These are phyloP conservation scores for Trichopoda pennipes DNA, from an alignment of 2,888 invertebrate genomes.

Conservation along the genomic window DNA sequence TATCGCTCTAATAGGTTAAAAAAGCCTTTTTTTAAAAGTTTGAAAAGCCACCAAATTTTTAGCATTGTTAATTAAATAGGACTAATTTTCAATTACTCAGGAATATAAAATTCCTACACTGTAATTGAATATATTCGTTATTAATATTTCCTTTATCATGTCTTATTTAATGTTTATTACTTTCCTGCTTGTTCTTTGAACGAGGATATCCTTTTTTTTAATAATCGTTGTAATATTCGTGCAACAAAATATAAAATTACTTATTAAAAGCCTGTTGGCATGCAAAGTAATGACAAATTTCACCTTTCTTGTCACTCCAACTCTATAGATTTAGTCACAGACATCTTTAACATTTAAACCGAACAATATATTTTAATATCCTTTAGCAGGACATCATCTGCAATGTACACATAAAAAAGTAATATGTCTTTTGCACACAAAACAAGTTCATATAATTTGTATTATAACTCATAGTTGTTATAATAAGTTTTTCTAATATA, in stretches of 20 bases:
- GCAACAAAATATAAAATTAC: constrained; percentile 75
- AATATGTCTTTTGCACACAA: constrained; percentile 61
- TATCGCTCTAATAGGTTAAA: too few relatives aligned
- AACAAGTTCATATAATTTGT: constrained; percentile 39
- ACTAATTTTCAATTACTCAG: too few relatives aligned
- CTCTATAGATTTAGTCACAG: constrained; percentile 28
- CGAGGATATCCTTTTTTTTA: constrained; percentile 37
- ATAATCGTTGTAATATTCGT: constrained; percentile 71
- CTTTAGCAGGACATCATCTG: constrained; percentile 68
- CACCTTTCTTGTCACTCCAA: constrained; percentile 51
- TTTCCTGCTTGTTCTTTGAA: neutral
- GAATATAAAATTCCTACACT: too few relatives aligned
- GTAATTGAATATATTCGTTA: too few relatives aligned
- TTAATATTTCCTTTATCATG: neutral
- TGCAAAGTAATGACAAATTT: constrained; percentile 68
- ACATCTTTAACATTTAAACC: constrained; percentile 44
- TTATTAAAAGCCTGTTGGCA: constrained; percentile 79
- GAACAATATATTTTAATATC: constrained; percentile 63
- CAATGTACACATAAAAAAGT: constrained; percentile 64
- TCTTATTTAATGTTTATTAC: neutral
- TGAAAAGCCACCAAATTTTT: too few relatives aligned
- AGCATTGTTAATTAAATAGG: too few relatives aligned
- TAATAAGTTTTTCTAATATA: constrained; percentile 67
- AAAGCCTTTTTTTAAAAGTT: too few relatives aligned
- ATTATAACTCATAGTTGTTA: constrained; percentile 28